These are phyloP conservation scores for Chroicocephalus ridibundus DNA, from an alignment of 2,113 vertebrate genomes.

Conservation along the genomic window DNA sequence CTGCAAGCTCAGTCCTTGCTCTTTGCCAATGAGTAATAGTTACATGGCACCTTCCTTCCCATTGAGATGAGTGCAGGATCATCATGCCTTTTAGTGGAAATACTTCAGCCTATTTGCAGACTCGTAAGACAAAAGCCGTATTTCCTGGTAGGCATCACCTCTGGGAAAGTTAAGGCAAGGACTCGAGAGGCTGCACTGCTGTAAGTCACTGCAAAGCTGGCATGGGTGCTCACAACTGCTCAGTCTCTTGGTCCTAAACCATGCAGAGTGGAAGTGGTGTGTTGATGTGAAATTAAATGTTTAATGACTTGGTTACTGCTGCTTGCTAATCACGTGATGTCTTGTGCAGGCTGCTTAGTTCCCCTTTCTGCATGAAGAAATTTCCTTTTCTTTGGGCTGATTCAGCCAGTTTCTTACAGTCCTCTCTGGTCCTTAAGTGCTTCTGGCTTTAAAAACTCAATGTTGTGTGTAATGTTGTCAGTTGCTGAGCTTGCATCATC, in stretches of 20 bases:
- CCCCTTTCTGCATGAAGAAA: background rate
- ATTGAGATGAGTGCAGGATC: background rate
- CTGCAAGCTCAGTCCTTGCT: background rate
- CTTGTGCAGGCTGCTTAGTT: background rate
- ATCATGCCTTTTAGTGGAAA: fast-evolving
- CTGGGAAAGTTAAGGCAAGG: background rate
- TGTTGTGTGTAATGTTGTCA: background rate
- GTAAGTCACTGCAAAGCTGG: background rate
- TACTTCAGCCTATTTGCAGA: background rate
- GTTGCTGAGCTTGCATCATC: background rate
- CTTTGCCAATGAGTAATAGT: background rate
- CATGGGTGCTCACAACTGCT: background rate
- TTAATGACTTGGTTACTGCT: background rate
- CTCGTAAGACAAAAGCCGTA: background rate
- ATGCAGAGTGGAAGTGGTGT: background rate
- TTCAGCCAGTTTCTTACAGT: background rate
- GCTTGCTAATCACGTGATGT: background rate
- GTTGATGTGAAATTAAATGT: background rate
- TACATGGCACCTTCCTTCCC: fast-evolving
- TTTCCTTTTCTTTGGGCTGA: background rate
- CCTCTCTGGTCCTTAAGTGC: background rate
- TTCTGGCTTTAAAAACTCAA: background rate
- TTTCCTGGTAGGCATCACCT: background rate
- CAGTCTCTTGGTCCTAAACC: background rate
- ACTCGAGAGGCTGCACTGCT: background rate